Base-by-base conservation (phyloP, 1,140 invertebrate species). In the Plutomurus gul region DNA sequence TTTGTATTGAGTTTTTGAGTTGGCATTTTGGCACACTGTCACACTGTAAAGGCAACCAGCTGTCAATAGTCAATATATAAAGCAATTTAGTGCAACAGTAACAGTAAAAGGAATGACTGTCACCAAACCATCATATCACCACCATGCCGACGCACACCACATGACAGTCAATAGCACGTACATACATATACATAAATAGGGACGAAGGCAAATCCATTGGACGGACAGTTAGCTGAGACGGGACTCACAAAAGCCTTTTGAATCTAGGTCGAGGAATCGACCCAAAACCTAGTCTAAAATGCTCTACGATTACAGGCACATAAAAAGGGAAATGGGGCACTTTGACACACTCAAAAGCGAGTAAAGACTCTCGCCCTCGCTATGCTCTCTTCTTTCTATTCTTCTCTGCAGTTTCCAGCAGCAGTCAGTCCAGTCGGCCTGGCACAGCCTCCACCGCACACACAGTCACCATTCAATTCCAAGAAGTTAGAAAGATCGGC, bases 31-130 rank as follows among this genome's bases (percentile, higher is more conserved):
- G 56, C 56, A 65, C 56, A 65, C 25, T 65, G 56, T 65, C 56
- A 65, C 56, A 33, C 56, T 65, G 36, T 65, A 65, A 65, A 65
- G 56, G 56, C 56, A 65, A 65, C 56, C 56, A 65, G 56, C 56
- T 65, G 56, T 65, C 56, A 65, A 65, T 65, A 65, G 56, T 65
- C 56, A 65, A 65, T 65, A 65, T 65, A 65, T 65, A 65, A 65
- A 65, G 56, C 56, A 65, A 65, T 65, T 65, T 65, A 65, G 56
- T 33, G 56, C 56, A 65, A 65, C 56, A 65, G 56, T 65, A 65
- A 65, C 56, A 65, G 27, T 65, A 36, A 51, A 65, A 65, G 56
- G 36, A 65, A 65, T 16, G 56, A 65, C 56, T 33, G 16, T 65
- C 56, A 6, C 56, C 27, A n/a, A n/a, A n/a, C n/a, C n/a, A n/a